Base-by-base conservation (phyloP, 2,888 invertebrate species). In the Sinopyrophorus schimmeli region DNA sequence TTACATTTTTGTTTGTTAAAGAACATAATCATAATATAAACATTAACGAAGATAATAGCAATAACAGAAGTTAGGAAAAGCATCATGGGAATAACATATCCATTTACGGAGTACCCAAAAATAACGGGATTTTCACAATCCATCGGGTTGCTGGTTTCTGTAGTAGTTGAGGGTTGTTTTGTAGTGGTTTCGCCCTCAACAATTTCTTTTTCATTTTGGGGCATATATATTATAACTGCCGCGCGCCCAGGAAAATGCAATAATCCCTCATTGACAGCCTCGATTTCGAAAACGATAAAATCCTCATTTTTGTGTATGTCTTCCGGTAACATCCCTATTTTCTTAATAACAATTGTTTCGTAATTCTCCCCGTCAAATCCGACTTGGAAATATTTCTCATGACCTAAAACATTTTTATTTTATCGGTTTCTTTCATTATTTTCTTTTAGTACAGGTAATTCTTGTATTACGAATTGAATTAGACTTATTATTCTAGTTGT, bases 31-130 rank as follows among this genome's bases (percentile, higher is more conserved):
- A 32, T 14, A 12, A 46, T 9, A 7, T 18, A 46, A 1, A 38
- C 18, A 10, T 46, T 46, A 10, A 38, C 39, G 17, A 38, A 46
- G 12, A 46, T 18, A 17, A 46, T 38, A 11, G 17, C 23, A 24
- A 24, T 26, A 7, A 34, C 42, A 12, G 32, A 10, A 11, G 34
- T 16, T 5, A 32, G 7, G 7, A 42, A 42, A 10, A 42, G 26
- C 2, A 42, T 9, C 5, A 26, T 11, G 1, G 42, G 32, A 1
- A 21, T 3, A 5, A 12, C 12, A 7, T 20, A 18, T 10, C 5
- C 6, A 14, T 40, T 7, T 1, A 14, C 16, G 16, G 14, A 18
- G n/a, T 32, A 24, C 1, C 32, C 42, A 17, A 24, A 32, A 6
- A 40, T 21, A n/a, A 40, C 9, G 6, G 3, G 5, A 3, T 30